A percentile compares a stretch with the other conserved stretches of the same genome.
phyloP scores from a whole-genome alignment of 2,797 vertebrate genomes.

The Dermochelys coriacea region DNA sequence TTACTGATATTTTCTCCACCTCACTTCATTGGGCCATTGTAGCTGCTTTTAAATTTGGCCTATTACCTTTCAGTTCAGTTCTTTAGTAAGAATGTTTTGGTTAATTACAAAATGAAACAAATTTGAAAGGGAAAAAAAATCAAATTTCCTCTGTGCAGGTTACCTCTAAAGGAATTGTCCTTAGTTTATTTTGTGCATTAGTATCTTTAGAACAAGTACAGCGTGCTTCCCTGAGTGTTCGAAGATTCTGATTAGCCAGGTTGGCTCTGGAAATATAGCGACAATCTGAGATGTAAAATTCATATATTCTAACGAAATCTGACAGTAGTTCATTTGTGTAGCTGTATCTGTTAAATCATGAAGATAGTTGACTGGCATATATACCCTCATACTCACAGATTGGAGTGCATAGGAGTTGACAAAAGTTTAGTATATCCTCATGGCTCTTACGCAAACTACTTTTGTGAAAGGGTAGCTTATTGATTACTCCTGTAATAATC shows the following conservation, averaged over 20 bases:
- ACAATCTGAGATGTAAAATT: accelerated
- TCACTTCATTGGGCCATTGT: neutral
- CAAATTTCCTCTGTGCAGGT: neutral
- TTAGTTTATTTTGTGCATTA: neutral
- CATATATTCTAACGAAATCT: slow-evolving; percentile 6
- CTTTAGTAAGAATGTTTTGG: neutral
- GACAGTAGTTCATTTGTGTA: slow-evolving; percentile 42
- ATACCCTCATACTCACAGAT: neutral
- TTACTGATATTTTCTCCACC: neutral
- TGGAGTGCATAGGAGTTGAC: slow-evolving; percentile 47
- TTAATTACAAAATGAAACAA: neutral
- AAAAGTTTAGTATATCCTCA: neutral
- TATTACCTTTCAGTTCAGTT: neutral
- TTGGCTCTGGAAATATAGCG: slow-evolving; percentile 19
- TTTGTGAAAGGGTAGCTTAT: neutral
- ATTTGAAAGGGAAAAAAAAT: neutral
- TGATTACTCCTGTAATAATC: neutral
- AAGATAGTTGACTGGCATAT: slow-evolving; percentile 36
- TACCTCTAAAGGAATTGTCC: neutral
- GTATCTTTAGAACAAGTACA: slow-evolving; percentile 11
- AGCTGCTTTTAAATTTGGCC: neutral
- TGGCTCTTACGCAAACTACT: neutral
- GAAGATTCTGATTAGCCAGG: neutral
- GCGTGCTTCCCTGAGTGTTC: neutral
- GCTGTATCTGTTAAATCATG: slow-evolving; percentile 49